Base-by-base conservation (phyloP, 2,888 invertebrate species). In the Muschampia plurimacula region DNA sequence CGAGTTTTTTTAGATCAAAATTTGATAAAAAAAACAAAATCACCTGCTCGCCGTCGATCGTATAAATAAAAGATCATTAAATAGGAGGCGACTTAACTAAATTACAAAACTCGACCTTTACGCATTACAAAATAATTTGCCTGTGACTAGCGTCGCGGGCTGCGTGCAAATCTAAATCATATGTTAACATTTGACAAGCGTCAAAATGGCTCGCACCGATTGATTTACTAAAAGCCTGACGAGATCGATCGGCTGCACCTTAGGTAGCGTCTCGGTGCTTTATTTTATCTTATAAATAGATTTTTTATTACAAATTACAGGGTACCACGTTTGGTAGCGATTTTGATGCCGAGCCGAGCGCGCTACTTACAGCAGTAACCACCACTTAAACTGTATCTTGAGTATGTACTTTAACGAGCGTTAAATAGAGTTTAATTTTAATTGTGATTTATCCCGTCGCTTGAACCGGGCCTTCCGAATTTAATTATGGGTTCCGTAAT, bases 261-360 rank as follows among this genome's bases (percentile, higher is more conserved):
- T 92, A 92, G 93, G 93, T 92, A 94, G 93, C 93, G 84, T 88
- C 87, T 86, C 86, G 86, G 87, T 90, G 89, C 89, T 89, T 92
- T 89, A 91, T 93, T 92, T 93, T 92, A 89, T 91, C 92, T 93
- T 91, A 92, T 94, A 94, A 93, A 94, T 93, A 93, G 92, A 93
- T 93, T 94, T 93, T 94, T 93, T 93, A 92, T 90, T 88, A 92
- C 89, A 94, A 94, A 94, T 94, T 93, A 94, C 89, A 92, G 94
- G 94, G 91, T 93, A 91, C 72, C 88, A 84, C 88, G 89, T 91
- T 92, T 92, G 92, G 93, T 93, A 93, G 92, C 92, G 92, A 91
- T 92, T 91, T 91, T 83, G 91, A 88, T 55, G 87, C 62, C 82
- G 83, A 81, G 84, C 77, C 77, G 78, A 77, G 80, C 81, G 55